Percentiles rank a stretch among this genome's conserved stretches.
These are phyloP conservation scores for Fundulus diaphanus DNA, from an alignment of 2,797 vertebrate species.

Conservation along the genomic window DNA sequence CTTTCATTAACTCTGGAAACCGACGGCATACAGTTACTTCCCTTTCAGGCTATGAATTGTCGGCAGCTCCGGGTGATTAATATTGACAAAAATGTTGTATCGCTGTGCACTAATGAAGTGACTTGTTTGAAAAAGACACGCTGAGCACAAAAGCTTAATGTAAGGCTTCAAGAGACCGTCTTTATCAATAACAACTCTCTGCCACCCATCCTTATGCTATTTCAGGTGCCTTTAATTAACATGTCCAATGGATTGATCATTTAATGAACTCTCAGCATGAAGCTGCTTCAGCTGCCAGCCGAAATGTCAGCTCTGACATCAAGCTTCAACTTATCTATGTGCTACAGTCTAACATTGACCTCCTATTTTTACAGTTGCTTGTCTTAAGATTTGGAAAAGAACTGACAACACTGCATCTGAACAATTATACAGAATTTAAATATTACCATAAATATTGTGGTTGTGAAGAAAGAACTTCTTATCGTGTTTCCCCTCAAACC, in stretches of 20 bases:
- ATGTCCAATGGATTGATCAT: constrained; percentile 67
- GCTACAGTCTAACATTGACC: neutral
- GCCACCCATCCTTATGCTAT: constrained; percentile 39
- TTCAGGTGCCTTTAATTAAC: constrained; percentile 65
- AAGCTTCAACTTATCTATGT: constrained; percentile 1
- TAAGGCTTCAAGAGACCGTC: constrained; percentile 39
- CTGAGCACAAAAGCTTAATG: constrained; percentile 37
- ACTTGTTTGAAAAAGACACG: constrained; percentile 43
- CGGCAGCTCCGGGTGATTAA: constrained; percentile 25
- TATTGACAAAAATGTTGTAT: constrained; percentile 38
- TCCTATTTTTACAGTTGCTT: neutral
- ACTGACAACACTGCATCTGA: neutral
- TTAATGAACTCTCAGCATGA: constrained; percentile 71
- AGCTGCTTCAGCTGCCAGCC: constrained; percentile 43
- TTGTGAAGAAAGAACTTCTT: neutral
- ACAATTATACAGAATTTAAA: neutral
- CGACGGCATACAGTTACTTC: constrained; percentile 25
- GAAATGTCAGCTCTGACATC: constrained; percentile 56
- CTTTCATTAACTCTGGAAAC: constrained; percentile 41
- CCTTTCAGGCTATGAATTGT: constrained; percentile 18
- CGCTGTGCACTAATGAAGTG: constrained; percentile 42
- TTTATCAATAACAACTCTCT: constrained; percentile 46
- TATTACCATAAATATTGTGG: neutral
- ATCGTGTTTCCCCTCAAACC: neutral
- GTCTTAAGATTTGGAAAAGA: neutral